Evolutionary conservation across 2,113 vertebrate species (phyloP).

Genomic region (Acinonyx jubatus): DNA sequence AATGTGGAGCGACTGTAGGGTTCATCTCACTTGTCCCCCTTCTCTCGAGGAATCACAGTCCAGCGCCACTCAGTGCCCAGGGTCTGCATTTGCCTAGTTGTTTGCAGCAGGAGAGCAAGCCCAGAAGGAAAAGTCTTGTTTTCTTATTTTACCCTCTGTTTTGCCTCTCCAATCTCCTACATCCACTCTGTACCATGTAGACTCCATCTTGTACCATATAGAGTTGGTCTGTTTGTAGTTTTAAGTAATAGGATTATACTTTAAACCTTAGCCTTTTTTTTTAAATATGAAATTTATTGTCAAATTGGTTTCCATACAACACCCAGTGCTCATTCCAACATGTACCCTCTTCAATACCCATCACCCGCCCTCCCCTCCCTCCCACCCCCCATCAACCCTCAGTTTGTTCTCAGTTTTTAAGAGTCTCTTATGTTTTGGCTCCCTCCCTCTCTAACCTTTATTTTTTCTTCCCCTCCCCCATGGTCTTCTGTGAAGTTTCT

Average conservation of each 20-base stretch:
- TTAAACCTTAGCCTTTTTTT: not conserved
- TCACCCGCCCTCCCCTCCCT: too few species aligned
- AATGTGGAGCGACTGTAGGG: not conserved
- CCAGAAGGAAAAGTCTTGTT: not conserved
- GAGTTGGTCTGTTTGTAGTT: not conserved
- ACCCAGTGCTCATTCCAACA: too few species aligned
- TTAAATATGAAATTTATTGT: too few species aligned
- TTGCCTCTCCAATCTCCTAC: not conserved
- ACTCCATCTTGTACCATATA: not conserved
- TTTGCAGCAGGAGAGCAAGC: not conserved
- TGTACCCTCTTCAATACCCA: too few species aligned
- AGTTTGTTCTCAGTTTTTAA: too few species aligned
- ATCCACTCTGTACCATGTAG: not conserved
- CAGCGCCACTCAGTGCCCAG: not conserved
- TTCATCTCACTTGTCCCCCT: not conserved
- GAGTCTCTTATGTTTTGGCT: too few species aligned
- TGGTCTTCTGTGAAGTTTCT: too few species aligned
- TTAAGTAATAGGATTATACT: not conserved
- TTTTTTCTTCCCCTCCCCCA: too few species aligned
- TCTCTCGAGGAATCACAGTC: not conserved
- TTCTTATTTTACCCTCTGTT: not conserved
- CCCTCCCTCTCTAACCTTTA: too few species aligned
- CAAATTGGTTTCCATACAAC: too few species aligned
- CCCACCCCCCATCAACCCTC: too few species aligned
- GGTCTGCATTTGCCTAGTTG: not conserved